These are phyloP conservation scores for Istiophorus platypterus DNA, from an alignment of 2,113 vertebrate genomes.

Conservation along the genomic window DNA sequence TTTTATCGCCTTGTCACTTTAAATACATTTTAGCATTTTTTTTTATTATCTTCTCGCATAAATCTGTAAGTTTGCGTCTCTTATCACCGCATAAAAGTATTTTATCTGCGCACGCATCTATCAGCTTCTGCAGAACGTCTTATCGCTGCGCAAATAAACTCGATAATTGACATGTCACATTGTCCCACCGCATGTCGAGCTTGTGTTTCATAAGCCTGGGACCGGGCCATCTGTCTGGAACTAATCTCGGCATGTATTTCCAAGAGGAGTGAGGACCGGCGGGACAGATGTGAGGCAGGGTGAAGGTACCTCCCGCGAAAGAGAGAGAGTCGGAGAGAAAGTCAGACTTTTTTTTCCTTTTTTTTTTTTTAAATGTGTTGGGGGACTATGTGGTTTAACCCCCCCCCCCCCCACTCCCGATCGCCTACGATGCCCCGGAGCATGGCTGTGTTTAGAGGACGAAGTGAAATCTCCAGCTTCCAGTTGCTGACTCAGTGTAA, in stretches of 20 bases:
- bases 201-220: slow-evolving; percentile 58
- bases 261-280: slow-evolving; percentile 31
- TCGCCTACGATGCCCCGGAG: slow-evolving; percentile 40
- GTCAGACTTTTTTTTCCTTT: neutral
- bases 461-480: slow-evolving; percentile 21
- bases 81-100: slow-evolving; percentile 32
- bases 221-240: slow-evolving; percentile 57
- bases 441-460: slow-evolving; percentile 34
- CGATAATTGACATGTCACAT: slow-evolving; percentile 42
- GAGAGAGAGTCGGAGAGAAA: neutral
- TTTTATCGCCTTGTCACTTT: neutral
- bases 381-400: slow-evolving; percentile 1
- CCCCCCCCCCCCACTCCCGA: neutral
- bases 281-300: slow-evolving; percentile 26
- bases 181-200: slow-evolving; percentile 37
- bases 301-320: slow-evolving; percentile 24
- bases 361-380: too few relatives aligned
- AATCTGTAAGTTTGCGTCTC: slow-evolving; percentile 22
- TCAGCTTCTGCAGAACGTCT: slow-evolving; percentile 51
- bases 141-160: slow-evolving; percentile 63
- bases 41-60: too few relatives aligned
- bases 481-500: slow-evolving; percentile 39
- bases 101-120: slow-evolving; percentile 24
- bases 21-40: neutral
- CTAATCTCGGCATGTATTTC: slow-evolving; percentile 58